Evolutionary conservation across 2,797 vertebrate species (phyloP).

Genomic region (Cygnus olor): DNA sequence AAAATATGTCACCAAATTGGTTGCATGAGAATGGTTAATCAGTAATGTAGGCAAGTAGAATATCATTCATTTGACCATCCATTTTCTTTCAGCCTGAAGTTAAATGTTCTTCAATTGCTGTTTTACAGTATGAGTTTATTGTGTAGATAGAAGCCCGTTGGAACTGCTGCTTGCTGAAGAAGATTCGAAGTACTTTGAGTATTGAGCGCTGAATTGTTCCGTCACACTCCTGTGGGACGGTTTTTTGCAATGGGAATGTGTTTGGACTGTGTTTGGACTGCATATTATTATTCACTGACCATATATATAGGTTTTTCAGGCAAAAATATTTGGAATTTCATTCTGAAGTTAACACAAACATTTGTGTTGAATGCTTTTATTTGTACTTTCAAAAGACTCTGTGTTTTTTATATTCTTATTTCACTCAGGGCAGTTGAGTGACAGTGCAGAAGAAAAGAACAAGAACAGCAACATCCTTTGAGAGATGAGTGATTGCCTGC

Average conservation of each 20-base stretch:
- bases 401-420: background rate
- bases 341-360: background rate
- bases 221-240: background rate
- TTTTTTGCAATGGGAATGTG: background rate
- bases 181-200: background rate
- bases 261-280: background rate
- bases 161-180: background rate
- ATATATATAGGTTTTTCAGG: background rate
- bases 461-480: background rate
- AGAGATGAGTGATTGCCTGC: background rate
- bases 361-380: background rate
- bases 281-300: background rate
- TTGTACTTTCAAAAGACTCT: background rate
- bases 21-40: background rate
- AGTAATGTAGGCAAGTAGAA: background rate
- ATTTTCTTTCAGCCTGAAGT: background rate
- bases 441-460: background rate
- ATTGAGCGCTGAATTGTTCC: background rate
- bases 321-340: background rate
- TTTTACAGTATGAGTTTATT: background rate
- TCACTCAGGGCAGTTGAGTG: background rate
- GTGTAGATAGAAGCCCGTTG: background rate
- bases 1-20: background rate
- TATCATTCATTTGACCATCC: background rate
- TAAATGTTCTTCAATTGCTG: background rate